Evolutionary conservation across 1,140 invertebrate genomes (phyloP).

Genomic region (Pectinophora gossypiella): DNA sequence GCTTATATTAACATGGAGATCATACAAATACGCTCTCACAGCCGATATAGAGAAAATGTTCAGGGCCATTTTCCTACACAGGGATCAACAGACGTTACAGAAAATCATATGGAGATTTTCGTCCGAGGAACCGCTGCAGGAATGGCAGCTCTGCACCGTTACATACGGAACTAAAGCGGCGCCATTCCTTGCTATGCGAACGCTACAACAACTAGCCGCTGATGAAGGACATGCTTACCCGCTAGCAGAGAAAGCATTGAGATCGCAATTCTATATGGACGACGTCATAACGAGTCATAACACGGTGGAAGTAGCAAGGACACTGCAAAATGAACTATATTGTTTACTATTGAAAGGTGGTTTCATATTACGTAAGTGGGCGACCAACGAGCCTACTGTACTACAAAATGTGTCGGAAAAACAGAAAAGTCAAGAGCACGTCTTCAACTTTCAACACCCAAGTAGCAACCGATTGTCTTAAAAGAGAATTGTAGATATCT

Average conservation of each 20-base stretch:
- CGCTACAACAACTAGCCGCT: constrained; percentile 30
- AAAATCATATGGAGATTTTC: not conserved
- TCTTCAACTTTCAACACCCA: constrained; percentile 3
- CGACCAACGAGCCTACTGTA: not conserved
- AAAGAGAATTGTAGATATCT: too few relatives aligned
- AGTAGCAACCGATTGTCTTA: too few relatives aligned
- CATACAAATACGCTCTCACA: not conserved
- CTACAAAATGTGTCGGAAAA: not conserved
- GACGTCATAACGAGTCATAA: not conserved
- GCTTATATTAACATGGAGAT: not conserved
- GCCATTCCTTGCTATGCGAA: constrained; percentile 32
- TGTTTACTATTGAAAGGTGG: not conserved
- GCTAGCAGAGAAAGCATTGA: not conserved
- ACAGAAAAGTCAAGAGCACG: not conserved
- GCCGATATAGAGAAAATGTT: constrained; percentile 1
- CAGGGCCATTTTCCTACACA: not conserved
- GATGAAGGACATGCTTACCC: constrained; percentile 25
- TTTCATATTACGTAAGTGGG: constrained; percentile 6
- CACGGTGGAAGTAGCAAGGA: not conserved
- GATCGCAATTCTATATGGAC: constrained; percentile 1
- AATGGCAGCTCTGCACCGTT: not conserved
- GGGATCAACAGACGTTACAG: not conserved
- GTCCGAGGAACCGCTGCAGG: not conserved
- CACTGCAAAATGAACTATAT: not conserved
- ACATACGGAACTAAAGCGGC: not conserved